Evolutionary conservation across 1,140 invertebrate genomes (phyloP).

Genomic region (Drosophila nasuta): DNA sequence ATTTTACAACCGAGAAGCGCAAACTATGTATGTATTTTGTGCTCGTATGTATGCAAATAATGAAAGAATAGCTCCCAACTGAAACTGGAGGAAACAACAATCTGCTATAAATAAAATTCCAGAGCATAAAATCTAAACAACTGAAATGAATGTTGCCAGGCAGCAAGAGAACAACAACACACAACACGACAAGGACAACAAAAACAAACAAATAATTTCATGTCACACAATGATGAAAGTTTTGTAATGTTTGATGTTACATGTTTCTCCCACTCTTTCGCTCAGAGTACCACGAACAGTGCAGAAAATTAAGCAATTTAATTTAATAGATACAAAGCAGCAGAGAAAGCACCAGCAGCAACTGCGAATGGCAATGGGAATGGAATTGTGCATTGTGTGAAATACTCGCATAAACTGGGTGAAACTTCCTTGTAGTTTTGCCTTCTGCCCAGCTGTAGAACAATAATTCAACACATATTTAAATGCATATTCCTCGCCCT

Average conservation of each 20-base stretch:
- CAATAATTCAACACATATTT: constrained; percentile 83
- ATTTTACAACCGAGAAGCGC: constrained; percentile 3
- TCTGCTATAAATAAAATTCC: constrained; percentile 70
- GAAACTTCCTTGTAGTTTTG: constrained; percentile 52
- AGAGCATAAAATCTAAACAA: constrained; percentile 79
- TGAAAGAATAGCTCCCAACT: constrained; percentile 25
- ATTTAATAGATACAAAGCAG: constrained; percentile 72
- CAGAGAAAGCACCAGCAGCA: constrained; percentile 16
- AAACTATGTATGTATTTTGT: not conserved
- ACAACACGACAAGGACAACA: constrained; percentile 13
- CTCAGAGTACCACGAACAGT: constrained; percentile 42
- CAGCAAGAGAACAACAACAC: constrained; percentile 42
- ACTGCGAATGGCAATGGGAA: constrained; percentile 25
- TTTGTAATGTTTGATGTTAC: constrained; percentile 75
- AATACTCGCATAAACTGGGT: constrained; percentile 56
- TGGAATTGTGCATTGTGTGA: constrained; percentile 51
- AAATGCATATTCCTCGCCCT: constrained; percentile 61
- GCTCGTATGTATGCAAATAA: constrained; percentile 29
- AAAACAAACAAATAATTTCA: constrained; percentile 75
- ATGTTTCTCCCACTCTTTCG: constrained; percentile 8
- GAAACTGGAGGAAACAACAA: constrained; percentile 30
- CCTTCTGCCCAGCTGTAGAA: constrained; percentile 53
- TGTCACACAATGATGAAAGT: constrained; percentile 83
- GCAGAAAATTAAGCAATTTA: constrained; percentile 81
- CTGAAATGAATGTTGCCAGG: constrained; percentile 75